Base-by-base conservation (phyloP, 2,797 vertebrate genomes). In the Rhabdomys pumilio region DNA sequence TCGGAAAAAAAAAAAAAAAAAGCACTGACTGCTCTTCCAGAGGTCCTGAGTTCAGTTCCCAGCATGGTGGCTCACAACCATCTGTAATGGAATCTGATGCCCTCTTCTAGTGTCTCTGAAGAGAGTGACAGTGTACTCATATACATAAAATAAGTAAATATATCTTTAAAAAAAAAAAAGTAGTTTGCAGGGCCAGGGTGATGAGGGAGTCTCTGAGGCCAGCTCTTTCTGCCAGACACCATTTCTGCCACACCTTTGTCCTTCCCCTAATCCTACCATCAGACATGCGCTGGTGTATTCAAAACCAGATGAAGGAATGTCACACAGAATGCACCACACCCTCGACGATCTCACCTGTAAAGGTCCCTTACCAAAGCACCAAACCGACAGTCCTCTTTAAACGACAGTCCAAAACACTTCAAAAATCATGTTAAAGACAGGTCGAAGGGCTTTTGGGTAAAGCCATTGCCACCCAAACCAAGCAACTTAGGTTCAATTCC, bases 251-350 rank as follows among this genome's bases (percentile, higher is more conserved):
- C n/a, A 67, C 13, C 15, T n/a, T 53, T 34, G 12, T 26, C 69
- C 61, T 73, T 75, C 92, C 44, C 84, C 13, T 57, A 44, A 65
- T 7, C 26, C 47, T 14, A 5, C 1, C 0, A 44, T 75, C 90
- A 88, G 44, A 24, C 59, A 73, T 3, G 53, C 9, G 12, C 13
- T 50, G 38, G 38, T 0, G 0, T 59, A 93, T 65, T 0, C 2
- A 76, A 93, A 81, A 0, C 0, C 38, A 96, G 19, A 2, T 12
- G 14, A 86, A 95, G 81, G 91, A 92, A 84, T 0, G n/a, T 47
- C 3, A 4, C 8, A 89, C 26, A 76, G 57, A 90, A n/a, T 31
- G 6, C 65, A n/a, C n/a, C 2, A 11, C 6, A 83, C 53, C 31
- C 19, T 10, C 77, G 84, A 34, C 15, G 29, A 38, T 34, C 41